Evolutionary conservation across 2,797 vertebrate genomes (phyloP).

Genomic region (Pelobates cultripes): DNA sequence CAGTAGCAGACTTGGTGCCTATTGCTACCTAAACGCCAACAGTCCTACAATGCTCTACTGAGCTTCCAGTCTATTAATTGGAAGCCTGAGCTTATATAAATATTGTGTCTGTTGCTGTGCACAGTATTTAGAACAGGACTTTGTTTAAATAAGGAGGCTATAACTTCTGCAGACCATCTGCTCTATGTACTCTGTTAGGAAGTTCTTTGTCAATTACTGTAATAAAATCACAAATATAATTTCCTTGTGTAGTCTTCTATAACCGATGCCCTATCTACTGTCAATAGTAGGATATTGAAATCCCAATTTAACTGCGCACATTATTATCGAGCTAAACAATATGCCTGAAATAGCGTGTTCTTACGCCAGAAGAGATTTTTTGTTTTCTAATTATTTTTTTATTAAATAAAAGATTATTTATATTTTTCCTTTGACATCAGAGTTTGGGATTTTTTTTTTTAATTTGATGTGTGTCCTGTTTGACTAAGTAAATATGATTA

Average conservation of each 20-base stretch:
- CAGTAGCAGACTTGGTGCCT: no score
- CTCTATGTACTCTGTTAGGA: conserved; percentile 62
- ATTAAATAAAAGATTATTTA: no score
- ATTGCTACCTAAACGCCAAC: no score
- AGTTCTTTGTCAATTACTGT: conserved; percentile 69
- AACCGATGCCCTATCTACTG: conserved; percentile 78
- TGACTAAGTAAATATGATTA: no score
- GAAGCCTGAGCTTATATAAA: conserved; percentile 66
- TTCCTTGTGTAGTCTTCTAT: conserved; percentile 77
- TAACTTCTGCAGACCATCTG: conserved; percentile 72
- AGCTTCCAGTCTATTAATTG: not conserved
- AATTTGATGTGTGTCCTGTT: no score
- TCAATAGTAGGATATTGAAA: conserved; percentile 91
- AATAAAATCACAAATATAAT: conserved; percentile 85
- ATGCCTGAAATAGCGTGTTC: no score
- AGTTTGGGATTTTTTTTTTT: no score
- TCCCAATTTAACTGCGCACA: conserved; percentile 39
- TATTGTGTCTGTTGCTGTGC: conserved; percentile 63
- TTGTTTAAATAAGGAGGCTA: conserved; percentile 61
- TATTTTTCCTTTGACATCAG: no score
- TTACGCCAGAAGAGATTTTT: no score
- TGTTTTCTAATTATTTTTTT: no score
- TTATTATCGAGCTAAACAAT: no score
- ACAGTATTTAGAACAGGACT: conserved; percentile 55
- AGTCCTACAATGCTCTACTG: no score